These are phyloP conservation scores for Pangasius macronema DNA, from an alignment of 2,797 vertebrate species.

Conservation along the genomic window DNA sequence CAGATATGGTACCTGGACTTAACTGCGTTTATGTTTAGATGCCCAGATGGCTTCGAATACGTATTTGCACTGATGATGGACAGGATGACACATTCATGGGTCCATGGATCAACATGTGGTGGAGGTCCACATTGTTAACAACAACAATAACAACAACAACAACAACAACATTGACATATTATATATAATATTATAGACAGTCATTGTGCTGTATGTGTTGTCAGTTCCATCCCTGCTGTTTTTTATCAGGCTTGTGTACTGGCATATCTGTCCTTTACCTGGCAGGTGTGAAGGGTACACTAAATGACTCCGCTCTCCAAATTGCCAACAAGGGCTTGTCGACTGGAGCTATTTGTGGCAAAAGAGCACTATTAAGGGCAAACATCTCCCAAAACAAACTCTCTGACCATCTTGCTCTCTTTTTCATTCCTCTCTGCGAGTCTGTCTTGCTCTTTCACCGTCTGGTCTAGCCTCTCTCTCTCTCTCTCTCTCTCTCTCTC, in stretches of 20 bases:
- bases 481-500: background rate
- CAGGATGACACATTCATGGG: background rate
- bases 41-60: background rate
- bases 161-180: no score
- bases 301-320: slow-evolving; percentile 23
- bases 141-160: no score
- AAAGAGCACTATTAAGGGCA: slow-evolving; percentile 44
- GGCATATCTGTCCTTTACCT: slow-evolving; percentile 14
- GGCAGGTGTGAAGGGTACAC: slow-evolving; percentile 36
- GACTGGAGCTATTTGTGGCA: slow-evolving; percentile 48
- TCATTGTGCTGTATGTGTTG: background rate
- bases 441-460: background rate
- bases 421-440: background rate
- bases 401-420: background rate
- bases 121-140: background rate
- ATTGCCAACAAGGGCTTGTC: slow-evolving; percentile 32
- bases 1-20: background rate
- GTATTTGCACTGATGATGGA: background rate
- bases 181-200: no score
- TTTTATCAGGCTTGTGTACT: background rate
- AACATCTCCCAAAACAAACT: slow-evolving; percentile 19
- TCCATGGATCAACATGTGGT: background rate
- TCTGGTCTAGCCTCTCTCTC: background rate
- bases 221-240: background rate
- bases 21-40: background rate